Evolutionary conservation across 2,888 invertebrate species (phyloP), one percentile per base, ranked within the genome.

Genomic region (Tetragonula carbonaria): DNA sequence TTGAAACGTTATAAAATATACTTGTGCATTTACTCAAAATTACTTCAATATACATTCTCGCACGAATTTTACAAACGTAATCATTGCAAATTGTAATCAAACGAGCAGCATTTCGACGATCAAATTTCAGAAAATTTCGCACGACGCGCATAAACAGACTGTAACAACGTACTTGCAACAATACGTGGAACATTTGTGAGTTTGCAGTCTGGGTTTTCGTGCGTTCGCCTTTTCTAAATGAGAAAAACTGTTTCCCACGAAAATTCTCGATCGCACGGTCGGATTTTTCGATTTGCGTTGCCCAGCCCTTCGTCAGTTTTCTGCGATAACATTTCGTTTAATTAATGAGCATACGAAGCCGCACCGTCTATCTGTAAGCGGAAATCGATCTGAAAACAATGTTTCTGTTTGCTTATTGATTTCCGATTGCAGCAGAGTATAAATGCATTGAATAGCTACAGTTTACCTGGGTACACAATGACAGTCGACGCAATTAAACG

Each of bases 331-430:
- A 74, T 84, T 74, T 78, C 74, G 82, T 77, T 88, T 88, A 78
- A 88, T 84, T 88, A 72, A 88, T 83, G 82, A 79, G 86, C 74
- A 77, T 57, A 79, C 79, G 65, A 70, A 62, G 57, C 80, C 53
- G 53, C 70, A 59, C 55, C 62, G 59, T 55, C 78, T 82, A 84
- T 89, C 84, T 81, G 87, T 80, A 83, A 85, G 80, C 82, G 83
- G 86, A 89, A 89, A 86, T 88, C 84, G 81, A 84, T 87, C 88
- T 71, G 82, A 84, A 86, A 86, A 87, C 87, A 87, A 89, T 85
- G 84, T 82, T 89, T 84, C 65, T 80, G 85, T 88, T 89, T 83
- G 78, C 80, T 86, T 87, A 89, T 89, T 83, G 88, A 89, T 89
- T 86, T 86, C 88, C 89, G 89, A 89, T 89, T 86, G 86, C 81